A percentile compares a stretch with the other conserved stretches of the same genome.
These are phyloP conservation scores for Rafetus swinhoei DNA, from an alignment of 2,113 vertebrate species.

Conservation along the genomic window DNA sequence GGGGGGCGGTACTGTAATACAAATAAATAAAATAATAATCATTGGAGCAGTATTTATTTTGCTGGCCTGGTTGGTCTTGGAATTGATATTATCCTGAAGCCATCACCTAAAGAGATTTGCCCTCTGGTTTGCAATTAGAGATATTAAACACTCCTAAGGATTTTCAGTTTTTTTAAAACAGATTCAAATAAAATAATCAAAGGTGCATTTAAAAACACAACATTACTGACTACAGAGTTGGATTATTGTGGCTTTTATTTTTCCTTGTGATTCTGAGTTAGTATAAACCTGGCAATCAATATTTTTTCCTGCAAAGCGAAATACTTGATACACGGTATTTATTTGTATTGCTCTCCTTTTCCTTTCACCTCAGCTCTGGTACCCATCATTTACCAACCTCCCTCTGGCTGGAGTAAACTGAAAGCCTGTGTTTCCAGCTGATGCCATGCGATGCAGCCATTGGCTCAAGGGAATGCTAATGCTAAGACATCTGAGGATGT, in stretches of 20 bases:
- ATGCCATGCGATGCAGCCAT: neutral
- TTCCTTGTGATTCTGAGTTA: neutral
- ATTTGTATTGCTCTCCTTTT: neutral
- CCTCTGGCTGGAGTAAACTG: neutral
- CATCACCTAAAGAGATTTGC: neutral
- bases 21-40: neutral
- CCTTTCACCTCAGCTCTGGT: neutral
- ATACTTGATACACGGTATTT: accelerated
- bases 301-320: neutral
- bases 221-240: neutral
- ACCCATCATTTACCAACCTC: neutral
- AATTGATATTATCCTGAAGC: neutral
- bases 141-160: neutral
- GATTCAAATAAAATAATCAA: neutral
- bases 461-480: neutral
- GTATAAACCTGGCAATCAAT: neutral
- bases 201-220: neutral
- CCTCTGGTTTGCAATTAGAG: neutral
- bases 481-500: neutral
- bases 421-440: neutral
- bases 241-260: neutral
- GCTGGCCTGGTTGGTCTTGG: neutral
- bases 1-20: neutral
- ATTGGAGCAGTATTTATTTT: neutral
- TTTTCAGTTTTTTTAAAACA: neutral